phyloP scores from a whole-genome alignment of 2,797 vertebrate genomes.

The Rallus crepitans region DNA sequence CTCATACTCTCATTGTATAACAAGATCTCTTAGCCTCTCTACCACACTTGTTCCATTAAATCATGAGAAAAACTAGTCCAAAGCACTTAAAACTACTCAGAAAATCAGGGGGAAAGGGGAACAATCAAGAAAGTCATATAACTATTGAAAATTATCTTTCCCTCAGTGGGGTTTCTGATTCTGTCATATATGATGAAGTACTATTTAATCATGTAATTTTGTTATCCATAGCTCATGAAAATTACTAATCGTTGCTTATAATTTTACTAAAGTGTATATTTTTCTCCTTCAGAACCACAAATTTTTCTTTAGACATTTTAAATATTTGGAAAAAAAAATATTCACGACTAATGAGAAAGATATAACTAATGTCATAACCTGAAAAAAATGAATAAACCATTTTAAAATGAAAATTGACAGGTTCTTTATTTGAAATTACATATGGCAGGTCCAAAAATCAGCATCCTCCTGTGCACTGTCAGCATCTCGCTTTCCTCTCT shows the following conservation, averaged over 20 bases:
- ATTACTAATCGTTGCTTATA: constrained; percentile 45
- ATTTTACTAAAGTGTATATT: constrained; percentile 38
- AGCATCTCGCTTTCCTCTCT: not conserved
- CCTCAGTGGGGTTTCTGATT: constrained; percentile 6
- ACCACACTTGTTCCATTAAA: not conserved
- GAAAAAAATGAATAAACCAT: not conserved
- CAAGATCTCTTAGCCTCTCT: not conserved
- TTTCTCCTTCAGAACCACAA: constrained; percentile 27
- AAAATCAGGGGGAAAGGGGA: constrained; percentile 42
- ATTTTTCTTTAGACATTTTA: constrained; percentile 10
- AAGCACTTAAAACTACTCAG: not conserved
- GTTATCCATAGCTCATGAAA: constrained; percentile 56
- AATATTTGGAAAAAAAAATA: constrained; percentile 7
- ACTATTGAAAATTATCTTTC: constrained; percentile 5
- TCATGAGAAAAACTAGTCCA: constrained; percentile 35
- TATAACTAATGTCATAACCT: constrained; percentile 14
- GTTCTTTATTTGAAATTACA: constrained; percentile 38
- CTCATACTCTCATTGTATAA: not conserved
- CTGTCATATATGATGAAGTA: constrained; percentile 48
- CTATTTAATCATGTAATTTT: constrained; percentile 58
- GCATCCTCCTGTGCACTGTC: not conserved
- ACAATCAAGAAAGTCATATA: not conserved
- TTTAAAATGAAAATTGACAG: not conserved
- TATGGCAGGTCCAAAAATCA: not conserved
- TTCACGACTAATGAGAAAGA: not conserved